Evolutionary conservation across 2,113 vertebrate species (phyloP).

Genomic region (Hyperopisus bebe): DNA sequence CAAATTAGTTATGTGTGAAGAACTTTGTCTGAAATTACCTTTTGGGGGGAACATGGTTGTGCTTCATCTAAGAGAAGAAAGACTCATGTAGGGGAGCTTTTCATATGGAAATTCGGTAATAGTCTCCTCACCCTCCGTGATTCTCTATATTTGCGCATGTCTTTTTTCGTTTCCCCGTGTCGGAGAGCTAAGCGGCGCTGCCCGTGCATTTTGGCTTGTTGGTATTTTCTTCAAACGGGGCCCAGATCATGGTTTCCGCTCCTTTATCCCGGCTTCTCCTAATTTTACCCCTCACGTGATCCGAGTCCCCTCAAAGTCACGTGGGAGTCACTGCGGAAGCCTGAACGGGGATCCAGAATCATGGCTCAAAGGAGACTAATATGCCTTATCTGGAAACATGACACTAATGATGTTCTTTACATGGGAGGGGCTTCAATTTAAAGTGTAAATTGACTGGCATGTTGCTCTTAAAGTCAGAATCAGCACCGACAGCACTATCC

Average conservation of each 20-base stretch:
- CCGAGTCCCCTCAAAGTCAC: background rate
- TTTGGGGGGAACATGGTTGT: background rate
- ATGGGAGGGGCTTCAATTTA: background rate
- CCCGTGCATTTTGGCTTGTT: background rate
- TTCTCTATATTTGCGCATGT: background rate
- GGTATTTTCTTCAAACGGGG: background rate
- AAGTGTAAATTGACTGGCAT: background rate
- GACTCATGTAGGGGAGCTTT: background rate
- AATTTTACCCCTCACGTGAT: background rate
- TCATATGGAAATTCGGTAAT: background rate
- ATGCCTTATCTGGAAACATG: background rate
- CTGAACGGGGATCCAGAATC: background rate
- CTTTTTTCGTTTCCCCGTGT: background rate
- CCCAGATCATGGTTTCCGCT: background rate
- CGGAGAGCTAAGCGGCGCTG: background rate
- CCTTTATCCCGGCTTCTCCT: background rate
- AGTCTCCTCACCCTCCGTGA: background rate
- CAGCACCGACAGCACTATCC: background rate
- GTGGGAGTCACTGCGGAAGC: background rate
- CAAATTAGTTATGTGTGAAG: background rate
- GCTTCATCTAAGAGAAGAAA: background rate
- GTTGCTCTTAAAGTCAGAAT: background rate
- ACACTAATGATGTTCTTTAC: background rate
- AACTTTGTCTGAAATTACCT: constrained; percentile 2
- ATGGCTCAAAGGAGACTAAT: background rate